Evolutionary conservation across 2,113 vertebrate genomes (phyloP).

Genomic region (Gnathonemus longibarbis): DNA sequence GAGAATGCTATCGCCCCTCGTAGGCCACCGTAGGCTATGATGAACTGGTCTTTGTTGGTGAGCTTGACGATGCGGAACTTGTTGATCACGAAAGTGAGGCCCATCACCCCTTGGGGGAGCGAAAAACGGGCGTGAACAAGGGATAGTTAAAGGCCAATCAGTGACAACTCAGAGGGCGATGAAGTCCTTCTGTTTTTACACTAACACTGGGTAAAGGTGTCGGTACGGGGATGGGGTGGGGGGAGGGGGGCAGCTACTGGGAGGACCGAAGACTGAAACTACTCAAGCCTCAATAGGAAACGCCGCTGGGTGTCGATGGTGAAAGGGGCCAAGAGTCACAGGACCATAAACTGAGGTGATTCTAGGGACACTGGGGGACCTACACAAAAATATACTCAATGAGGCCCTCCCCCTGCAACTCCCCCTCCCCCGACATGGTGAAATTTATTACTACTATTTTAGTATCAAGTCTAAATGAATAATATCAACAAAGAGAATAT

Average conservation of each 20-base stretch:
- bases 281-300: background rate
- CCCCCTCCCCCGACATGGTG: background rate
- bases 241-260: background rate
- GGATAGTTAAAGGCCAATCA: background rate
- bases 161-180: background rate
- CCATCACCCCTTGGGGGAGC: conserved; percentile 74
- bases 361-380: background rate
- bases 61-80: conserved; percentile 95
- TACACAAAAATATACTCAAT: background rate
- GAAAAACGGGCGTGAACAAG: background rate
- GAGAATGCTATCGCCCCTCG: conserved; percentile 97
- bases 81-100: conserved; percentile 89
- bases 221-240: background rate
- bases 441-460: background rate
- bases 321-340: background rate
- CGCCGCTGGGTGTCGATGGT: background rate
- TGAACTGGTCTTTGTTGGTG: conserved; percentile 96
- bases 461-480: background rate
- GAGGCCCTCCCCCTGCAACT: background rate
- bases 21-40: conserved; percentile 90
- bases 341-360: background rate
- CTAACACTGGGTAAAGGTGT: background rate
- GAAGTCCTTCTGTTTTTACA: background rate
- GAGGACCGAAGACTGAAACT: background rate
- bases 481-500: background rate